phyloP scores from a whole-genome alignment of 1,140 invertebrate species.

The Heliconius hewitsoni region DNA sequence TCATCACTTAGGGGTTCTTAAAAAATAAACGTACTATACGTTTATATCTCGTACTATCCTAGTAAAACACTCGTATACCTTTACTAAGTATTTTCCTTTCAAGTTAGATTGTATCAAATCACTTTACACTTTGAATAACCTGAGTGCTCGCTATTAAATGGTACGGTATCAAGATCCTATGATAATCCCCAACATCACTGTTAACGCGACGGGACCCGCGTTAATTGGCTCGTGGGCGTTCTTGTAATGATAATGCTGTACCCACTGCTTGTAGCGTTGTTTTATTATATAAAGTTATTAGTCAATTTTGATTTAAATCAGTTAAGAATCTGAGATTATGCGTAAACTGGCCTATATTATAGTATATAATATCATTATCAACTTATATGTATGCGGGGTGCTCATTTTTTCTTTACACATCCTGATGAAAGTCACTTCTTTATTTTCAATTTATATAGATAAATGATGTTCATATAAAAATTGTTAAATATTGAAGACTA shows the following conservation, averaged over 20 bases:
- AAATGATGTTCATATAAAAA: too few relatives aligned
- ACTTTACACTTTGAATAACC: conserved; percentile 48
- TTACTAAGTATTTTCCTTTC: not conserved
- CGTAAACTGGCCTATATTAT: not conserved
- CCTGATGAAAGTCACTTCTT: too few relatives aligned
- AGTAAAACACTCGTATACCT: not conserved
- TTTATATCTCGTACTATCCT: not conserved
- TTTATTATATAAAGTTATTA: conserved; percentile 9
- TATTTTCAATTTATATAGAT: too few relatives aligned
- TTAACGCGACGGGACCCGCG: conserved; percentile 33
- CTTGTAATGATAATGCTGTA: conserved; percentile 26
- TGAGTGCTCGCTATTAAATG: conserved; percentile 27
- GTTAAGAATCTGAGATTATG: not conserved
- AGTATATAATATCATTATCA: not conserved
- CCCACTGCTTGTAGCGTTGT: conserved; percentile 16
- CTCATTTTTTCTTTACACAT: too few relatives aligned
- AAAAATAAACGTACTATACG: too few relatives aligned
- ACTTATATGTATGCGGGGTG: not conserved
- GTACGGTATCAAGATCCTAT: conserved; percentile 28
- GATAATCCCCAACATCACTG: conserved; percentile 30
- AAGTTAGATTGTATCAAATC: conserved; percentile 16
- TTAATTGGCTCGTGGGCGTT: conserved; percentile 38
- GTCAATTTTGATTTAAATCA: conserved; percentile 1
- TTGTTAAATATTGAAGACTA: too few relatives aligned
- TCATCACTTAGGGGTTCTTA: too few relatives aligned